A percentile compares a stretch with the other conserved stretches of the same genome.
phyloP scores from a whole-genome alignment of 2,888 invertebrate species.

The Acleris cristana region DNA sequence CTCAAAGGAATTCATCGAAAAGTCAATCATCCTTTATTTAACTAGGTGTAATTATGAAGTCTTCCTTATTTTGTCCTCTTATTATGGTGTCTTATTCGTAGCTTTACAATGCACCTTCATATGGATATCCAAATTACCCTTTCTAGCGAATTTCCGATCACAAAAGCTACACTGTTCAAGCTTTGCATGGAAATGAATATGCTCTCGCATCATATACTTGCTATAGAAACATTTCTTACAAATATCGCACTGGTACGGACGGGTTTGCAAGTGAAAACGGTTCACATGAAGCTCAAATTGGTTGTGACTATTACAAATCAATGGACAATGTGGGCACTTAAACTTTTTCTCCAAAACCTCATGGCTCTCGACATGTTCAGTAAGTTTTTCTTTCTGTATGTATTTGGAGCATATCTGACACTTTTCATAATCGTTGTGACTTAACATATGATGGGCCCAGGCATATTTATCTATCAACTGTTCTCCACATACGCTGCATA shows the following conservation, averaged over 20 bases:
- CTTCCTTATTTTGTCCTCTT: too few species aligned
- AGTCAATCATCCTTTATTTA: too few species aligned
- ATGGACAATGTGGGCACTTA: slow-evolving; percentile 20
- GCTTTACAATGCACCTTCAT: slow-evolving; percentile 37
- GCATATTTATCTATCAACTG: slow-evolving; percentile 12
- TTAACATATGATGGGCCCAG: slow-evolving; percentile 7
- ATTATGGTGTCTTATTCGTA: slow-evolving; percentile 1
- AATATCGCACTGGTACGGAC: slow-evolving; percentile 43
- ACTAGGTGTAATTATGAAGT: too few species aligned
- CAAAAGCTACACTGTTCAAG: slow-evolving; percentile 39
- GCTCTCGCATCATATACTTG: slow-evolving; percentile 41
- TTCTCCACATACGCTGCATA: slow-evolving; percentile 13
- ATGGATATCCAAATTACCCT: slow-evolving; percentile 42
- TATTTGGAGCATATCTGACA: slow-evolving; percentile 15
- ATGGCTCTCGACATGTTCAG: slow-evolving; percentile 7
- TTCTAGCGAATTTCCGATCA: slow-evolving; percentile 41
- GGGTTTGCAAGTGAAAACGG: slow-evolving; percentile 43
- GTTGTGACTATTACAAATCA: slow-evolving; percentile 35
- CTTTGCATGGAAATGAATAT: slow-evolving; percentile 39
- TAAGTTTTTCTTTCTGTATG: background rate
- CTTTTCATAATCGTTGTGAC: slow-evolving; percentile 4
- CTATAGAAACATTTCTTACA: slow-evolving; percentile 44
- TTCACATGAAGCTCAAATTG: slow-evolving; percentile 44
- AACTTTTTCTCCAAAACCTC: background rate
- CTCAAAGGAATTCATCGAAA: too few species aligned